Evolutionary conservation across 2,113 vertebrate species (phyloP).

Genomic region (Prunella himalayana): DNA sequence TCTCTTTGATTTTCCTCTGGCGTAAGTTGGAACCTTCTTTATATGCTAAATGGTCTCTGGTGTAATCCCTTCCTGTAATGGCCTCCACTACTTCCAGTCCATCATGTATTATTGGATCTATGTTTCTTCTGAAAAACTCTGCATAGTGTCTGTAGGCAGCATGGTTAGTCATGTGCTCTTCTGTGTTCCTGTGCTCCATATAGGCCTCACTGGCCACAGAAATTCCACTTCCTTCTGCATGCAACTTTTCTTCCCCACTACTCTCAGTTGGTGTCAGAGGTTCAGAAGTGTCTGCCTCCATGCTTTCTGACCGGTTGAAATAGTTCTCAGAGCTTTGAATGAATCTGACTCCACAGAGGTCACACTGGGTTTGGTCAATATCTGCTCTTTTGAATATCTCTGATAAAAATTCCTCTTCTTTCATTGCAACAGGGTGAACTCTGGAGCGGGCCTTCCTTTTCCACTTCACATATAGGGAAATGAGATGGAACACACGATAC

Average conservation of each 20-base stretch:
- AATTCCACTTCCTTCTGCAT: neutral
- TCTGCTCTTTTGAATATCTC: conserved; percentile 75
- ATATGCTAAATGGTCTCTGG: conserved; percentile 28
- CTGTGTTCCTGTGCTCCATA: conserved; percentile 49
- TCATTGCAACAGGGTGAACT: neutral
- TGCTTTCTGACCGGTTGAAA: neutral
- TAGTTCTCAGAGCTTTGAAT: conserved; percentile 43
- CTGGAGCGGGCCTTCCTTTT: conserved; percentile 40
- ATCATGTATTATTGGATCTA: conserved; percentile 57
- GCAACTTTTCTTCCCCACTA: conserved; percentile 5
- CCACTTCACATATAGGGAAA: conserved; percentile 66
- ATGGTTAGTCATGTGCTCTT: conserved; percentile 59
- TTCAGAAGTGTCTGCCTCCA: conserved; percentile 31
- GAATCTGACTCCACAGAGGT: conserved; percentile 79
- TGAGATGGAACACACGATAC: conserved; percentile 18
- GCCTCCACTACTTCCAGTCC: conserved; percentile 55
- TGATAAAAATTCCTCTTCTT: conserved; percentile 36
- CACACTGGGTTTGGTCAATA: conserved; percentile 77
- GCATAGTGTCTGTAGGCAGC: conserved; percentile 67
- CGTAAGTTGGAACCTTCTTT: conserved; percentile 66
- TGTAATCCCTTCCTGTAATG: conserved; percentile 38
- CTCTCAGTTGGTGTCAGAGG: neutral
- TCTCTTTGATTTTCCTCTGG: conserved; percentile 71
- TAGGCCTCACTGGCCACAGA: conserved; percentile 37
- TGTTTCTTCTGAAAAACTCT: conserved; percentile 52